These are phyloP conservation scores for Conops quadrifasciatus DNA, from an alignment of 2,888 invertebrate genomes.

Conservation along the genomic window DNA sequence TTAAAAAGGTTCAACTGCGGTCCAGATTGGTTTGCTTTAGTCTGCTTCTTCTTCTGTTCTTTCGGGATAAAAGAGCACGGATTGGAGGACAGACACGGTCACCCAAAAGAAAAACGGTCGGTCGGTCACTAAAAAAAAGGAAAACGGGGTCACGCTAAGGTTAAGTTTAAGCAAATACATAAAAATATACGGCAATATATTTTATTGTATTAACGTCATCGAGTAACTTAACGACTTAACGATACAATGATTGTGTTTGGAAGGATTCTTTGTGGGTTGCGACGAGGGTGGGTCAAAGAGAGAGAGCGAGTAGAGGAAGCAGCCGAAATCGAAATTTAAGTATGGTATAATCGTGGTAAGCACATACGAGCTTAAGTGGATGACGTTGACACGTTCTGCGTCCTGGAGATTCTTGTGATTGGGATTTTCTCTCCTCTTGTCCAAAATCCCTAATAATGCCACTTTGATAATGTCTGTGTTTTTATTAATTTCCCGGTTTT, in stretches of 20 bases:
- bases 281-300: no score
- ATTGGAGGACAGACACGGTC: neutral
- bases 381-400: conserved; percentile 30
- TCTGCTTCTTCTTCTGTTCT: neutral
- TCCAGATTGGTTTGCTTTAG: conserved; percentile 15
- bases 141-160: conserved; percentile 15
- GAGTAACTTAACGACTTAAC: conserved; percentile 36
- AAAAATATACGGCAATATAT: neutral
- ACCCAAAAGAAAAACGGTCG: neutral
- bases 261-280: conserved; percentile 28
- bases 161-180: conserved; percentile 40
- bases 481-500: neutral
- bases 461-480: no score
- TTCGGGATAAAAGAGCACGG: neutral
- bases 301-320: no score
- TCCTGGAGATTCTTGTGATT: no score
- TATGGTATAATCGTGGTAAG: conserved; percentile 35
- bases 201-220: conserved; percentile 18
- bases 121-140: neutral
- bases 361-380: conserved; percentile 6
- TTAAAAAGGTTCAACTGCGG: conserved; percentile 45
- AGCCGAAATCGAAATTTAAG: conserved; percentile 7
- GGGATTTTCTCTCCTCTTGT: no score
- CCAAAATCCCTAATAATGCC: no score
- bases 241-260: conserved; percentile 16